A percentile compares a stretch with the other conserved stretches of the same genome.
Conservation (phyloP, 92 coral and sea anemone genomes). For the Porites evermanni region DNA sequence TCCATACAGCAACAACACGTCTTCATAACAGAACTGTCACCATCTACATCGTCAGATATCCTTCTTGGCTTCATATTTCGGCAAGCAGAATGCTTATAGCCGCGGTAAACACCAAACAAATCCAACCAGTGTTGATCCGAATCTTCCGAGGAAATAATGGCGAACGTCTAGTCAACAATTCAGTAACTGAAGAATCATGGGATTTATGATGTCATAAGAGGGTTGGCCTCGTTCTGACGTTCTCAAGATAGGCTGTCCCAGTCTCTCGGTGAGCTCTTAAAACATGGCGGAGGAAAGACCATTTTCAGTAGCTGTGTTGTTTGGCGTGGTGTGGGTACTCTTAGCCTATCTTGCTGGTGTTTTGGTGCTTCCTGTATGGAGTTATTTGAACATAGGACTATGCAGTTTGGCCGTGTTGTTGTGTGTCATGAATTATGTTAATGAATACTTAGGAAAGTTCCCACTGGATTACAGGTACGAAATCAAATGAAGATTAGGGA, state of each 20-base stretch:
- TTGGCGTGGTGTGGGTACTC: conserved; percentile 41
- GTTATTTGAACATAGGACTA: conserved; percentile 52
- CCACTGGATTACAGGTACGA: conserved; percentile 78
- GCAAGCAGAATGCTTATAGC: conserved; percentile 10
- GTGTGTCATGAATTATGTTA: conserved; percentile 63
- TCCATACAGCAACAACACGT: conserved; percentile 98
- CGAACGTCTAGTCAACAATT: background rate
- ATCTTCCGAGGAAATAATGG: conserved; percentile 9
- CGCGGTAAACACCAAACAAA: background rate
- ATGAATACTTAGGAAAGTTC: conserved; percentile 71
- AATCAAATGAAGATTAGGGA: background rate
- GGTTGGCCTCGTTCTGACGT: too few relatives aligned
- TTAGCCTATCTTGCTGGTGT: conserved; percentile 42
- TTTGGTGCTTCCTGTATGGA: conserved; percentile 73
- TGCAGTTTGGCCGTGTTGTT: conserved; percentile 45
- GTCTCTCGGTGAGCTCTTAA: too few relatives aligned
- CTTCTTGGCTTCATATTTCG: conserved; percentile 82
- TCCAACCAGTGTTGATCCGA: background rate
- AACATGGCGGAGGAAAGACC: conserved; percentile 72
- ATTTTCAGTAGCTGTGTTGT: conserved; percentile 70
- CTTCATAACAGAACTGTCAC: conserved; percentile 85
- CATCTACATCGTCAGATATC: conserved; percentile 64
- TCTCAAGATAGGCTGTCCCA: too few relatives aligned
- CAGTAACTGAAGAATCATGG: conserved; percentile 63
- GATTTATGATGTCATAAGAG: conserved; percentile 74